phyloP scores from a whole-genome alignment of 1,140 invertebrate species.

The Pogonomyrmex californicus region DNA sequence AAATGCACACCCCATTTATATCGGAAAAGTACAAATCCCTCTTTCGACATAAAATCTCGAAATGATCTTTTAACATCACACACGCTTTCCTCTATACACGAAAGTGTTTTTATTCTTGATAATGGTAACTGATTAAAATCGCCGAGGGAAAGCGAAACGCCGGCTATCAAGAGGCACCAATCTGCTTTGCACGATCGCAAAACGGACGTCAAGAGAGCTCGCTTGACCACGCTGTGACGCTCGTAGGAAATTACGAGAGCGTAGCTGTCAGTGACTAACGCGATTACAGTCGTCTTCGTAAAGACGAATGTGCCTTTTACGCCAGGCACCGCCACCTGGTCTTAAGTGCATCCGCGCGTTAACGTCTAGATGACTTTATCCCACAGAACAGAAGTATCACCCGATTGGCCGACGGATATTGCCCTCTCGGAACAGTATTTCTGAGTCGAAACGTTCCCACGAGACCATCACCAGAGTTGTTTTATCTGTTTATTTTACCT shows the following conservation, averaged over 20 bases:
- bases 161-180: neutral
- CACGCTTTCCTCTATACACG: neutral
- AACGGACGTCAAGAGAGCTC: slow-evolving; percentile 29
- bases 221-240: slow-evolving; percentile 42
- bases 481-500: neutral
- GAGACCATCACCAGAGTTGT: neutral
- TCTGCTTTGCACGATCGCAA: neutral
- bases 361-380: slow-evolving; percentile 62
- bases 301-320: slow-evolving; percentile 60
- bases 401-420: slow-evolving; percentile 40
- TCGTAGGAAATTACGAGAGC: slow-evolving; percentile 56
- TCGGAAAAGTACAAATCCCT: neutral
- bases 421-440: slow-evolving; percentile 2
- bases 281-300: slow-evolving; percentile 61
- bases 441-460: slow-evolving; percentile 13
- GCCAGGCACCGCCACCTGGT: slow-evolving; percentile 34
- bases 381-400: slow-evolving; percentile 51
- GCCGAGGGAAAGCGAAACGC: neutral
- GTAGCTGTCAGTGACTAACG: slow-evolving; percentile 48
- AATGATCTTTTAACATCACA: neutral
- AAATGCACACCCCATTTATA: neutral
- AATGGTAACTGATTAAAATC: neutral
- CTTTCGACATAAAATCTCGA: neutral
- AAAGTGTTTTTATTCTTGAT: neutral
- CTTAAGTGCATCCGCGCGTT: slow-evolving; percentile 64